These are phyloP conservation scores for Andrena hattorfiana DNA, from an alignment of 2,888 invertebrate species.

Conservation along the genomic window DNA sequence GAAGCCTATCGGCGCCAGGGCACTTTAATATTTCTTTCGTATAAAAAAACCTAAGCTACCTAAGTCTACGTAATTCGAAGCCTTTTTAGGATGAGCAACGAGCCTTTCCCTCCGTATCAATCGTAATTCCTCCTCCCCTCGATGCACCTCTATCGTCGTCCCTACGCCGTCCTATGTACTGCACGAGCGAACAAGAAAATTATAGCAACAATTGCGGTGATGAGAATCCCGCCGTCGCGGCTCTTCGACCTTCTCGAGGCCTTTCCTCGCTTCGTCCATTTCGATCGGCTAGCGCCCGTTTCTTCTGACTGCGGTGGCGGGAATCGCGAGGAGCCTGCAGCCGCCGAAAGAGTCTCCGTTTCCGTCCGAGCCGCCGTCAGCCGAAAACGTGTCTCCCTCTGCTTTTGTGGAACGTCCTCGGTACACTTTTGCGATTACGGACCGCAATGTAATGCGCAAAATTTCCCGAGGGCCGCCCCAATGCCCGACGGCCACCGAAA, in stretches of 20 bases:
- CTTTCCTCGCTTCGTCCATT: not conserved
- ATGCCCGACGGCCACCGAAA: not conserved
- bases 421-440: conserved; percentile 80
- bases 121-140: not conserved
- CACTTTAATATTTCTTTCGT: conserved; percentile 54
- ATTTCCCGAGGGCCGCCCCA: conserved; percentile 73
- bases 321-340: not conserved
- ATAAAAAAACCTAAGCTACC: conserved; percentile 79
- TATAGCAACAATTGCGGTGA: not conserved
- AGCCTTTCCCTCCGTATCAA: conserved; percentile 45
- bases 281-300: conserved; percentile 3
- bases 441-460: conserved; percentile 81
- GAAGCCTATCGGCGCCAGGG: conserved; percentile 57
- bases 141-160: not conserved
- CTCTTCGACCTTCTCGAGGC: conserved; percentile 7
- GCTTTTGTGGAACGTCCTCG: conserved; percentile 37
- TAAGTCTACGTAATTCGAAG: conserved; percentile 78
- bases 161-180: conserved; percentile 10
- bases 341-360: conserved; percentile 1
- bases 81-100: conserved; percentile 69
- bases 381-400: not conserved
- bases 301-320: conserved; percentile 40
- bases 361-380: not conserved
- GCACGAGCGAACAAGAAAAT: conserved; percentile 18
- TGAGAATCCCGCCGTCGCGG: conserved; percentile 2